phyloP scores from a whole-genome alignment of 2,113 vertebrate species.

The Thymallus thymallus region DNA sequence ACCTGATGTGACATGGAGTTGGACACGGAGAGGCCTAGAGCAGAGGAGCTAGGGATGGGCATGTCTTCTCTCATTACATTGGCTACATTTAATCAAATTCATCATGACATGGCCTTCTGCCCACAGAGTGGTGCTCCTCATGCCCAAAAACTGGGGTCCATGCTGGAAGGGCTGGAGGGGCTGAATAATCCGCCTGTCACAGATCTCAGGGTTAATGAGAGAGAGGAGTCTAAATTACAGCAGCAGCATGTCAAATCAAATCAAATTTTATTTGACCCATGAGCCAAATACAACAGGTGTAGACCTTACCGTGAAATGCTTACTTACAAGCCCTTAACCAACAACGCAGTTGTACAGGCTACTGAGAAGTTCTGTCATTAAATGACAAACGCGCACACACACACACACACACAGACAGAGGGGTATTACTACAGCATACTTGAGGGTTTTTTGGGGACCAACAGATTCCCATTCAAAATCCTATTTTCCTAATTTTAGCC shows the following conservation, averaged over 20 bases:
- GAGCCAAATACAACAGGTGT: too few relatives aligned
- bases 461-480: too few relatives aligned
- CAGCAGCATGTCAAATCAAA: too few relatives aligned
- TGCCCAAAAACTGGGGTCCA: constrained; percentile 13
- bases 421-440: too few relatives aligned
- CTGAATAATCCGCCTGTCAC: constrained; percentile 20
- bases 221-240: neutral
- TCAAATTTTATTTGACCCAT: too few relatives aligned
- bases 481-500: too few relatives aligned
- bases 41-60: constrained; percentile 14
- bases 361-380: neutral
- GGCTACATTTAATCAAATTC: constrained; percentile 39
- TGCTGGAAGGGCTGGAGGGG: constrained; percentile 10
- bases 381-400: too few relatives aligned
- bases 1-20: constrained; percentile 23
- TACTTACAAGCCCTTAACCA: too few relatives aligned
- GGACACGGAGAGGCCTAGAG: neutral
- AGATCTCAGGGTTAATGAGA: constrained; percentile 52
- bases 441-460: too few relatives aligned
- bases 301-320: too few relatives aligned
- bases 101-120: constrained; percentile 33
- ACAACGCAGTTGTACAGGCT: too few relatives aligned
- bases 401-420: too few relatives aligned
- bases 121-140: constrained; percentile 2
- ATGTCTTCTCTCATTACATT: neutral